Percentiles rank a stretch among this genome's conserved stretches.
Evolutionary conservation across 1,140 invertebrate genomes (phyloP).

Genomic region (Euwallacea fornicatus): DNA sequence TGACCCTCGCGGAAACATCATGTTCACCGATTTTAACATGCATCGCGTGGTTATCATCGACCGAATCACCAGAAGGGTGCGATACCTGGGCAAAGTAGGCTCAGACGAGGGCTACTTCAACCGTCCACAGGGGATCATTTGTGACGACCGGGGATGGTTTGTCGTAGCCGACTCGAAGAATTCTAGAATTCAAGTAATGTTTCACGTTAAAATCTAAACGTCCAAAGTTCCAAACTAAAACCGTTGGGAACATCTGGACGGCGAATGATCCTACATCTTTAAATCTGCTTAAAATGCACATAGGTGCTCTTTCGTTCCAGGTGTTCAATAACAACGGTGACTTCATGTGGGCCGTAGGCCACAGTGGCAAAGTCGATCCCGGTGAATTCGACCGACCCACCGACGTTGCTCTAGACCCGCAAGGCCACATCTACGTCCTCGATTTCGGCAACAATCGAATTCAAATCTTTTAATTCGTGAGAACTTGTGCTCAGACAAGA

Average conservation of each 20-base stretch:
- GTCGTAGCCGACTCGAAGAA: slow-evolving; percentile 91
- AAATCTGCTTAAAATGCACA: too few relatives aligned
- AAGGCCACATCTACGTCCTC: slow-evolving; percentile 82
- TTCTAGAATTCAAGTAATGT: slow-evolving; percentile 73
- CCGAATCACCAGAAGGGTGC: slow-evolving; percentile 41
- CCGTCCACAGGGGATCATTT: slow-evolving; percentile 85
- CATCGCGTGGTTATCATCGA: slow-evolving; percentile 83
- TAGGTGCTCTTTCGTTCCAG: too few relatives aligned
- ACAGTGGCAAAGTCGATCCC: too few relatives aligned
- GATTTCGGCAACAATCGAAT: too few relatives aligned
- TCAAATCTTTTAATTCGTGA: too few relatives aligned
- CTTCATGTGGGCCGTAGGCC: slow-evolving; percentile 79
- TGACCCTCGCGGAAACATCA: slow-evolving; percentile 75
- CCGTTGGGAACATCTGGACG: too few relatives aligned
- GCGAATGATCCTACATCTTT: too few relatives aligned
- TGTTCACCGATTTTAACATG: slow-evolving; percentile 94
- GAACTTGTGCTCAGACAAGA: too few relatives aligned
- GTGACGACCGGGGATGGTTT: slow-evolving; percentile 85
- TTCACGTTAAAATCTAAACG: slow-evolving; percentile 4
- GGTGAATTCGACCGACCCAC: slow-evolving; percentile 91
- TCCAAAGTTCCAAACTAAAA: too few relatives aligned
- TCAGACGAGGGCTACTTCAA: slow-evolving; percentile 73
- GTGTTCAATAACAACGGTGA: slow-evolving; percentile 69
- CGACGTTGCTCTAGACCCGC: slow-evolving; percentile 77
- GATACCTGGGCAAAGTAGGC: slow-evolving; percentile 73